Conservation (phyloP, 2,113 vertebrate genomes). For the Rhea pennata region DNA sequence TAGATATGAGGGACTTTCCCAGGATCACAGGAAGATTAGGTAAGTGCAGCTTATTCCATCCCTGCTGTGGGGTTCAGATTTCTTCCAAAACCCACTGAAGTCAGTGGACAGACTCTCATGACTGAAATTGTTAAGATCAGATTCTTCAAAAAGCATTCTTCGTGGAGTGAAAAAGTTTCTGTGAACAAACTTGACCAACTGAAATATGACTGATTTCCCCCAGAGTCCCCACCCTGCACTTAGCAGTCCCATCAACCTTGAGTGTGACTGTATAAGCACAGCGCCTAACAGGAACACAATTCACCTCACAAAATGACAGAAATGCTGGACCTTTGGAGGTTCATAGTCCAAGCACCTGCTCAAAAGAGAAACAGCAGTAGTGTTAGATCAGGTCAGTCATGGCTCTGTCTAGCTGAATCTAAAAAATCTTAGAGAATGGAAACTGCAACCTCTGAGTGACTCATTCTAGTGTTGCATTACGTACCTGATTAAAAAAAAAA, state of each 20-base stretch:
- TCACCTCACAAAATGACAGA: neutral
- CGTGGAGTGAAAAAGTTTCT: neutral
- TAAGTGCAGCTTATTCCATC: neutral
- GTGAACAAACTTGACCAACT: neutral
- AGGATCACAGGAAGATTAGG: neutral
- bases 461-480: neutral
- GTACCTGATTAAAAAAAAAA: neutral
- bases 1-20: slow-evolving; percentile 8
- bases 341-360: neutral
- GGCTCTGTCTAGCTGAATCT: neutral
- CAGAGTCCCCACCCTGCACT: neutral
- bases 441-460: neutral
- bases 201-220: neutral
- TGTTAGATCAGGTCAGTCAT: neutral
- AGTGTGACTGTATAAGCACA: neutral
- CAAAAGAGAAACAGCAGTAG: neutral
- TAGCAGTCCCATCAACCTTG: neutral
- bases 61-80: neutral
- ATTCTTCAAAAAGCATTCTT: neutral
- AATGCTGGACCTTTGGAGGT: neutral
- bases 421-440: neutral
- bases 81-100: neutral
- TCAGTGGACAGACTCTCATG: neutral
- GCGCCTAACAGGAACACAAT: neutral
- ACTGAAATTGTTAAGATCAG: neutral